Conservation (phyloP, 2,888 invertebrate genomes). For the Exocentrus adspersus region DNA sequence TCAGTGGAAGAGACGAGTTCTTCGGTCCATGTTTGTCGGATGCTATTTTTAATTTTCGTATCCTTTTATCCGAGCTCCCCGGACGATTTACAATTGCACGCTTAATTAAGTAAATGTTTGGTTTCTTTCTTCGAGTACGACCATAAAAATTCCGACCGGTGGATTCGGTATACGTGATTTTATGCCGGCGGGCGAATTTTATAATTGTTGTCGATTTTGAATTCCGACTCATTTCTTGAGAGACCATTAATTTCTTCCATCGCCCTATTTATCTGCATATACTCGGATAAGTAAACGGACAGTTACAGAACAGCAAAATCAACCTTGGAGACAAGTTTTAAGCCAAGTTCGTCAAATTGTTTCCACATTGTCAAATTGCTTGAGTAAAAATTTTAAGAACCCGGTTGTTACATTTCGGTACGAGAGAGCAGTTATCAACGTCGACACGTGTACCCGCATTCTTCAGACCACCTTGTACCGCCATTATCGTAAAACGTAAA, state of each 20-base stretch:
- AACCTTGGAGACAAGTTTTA: too few relatives aligned
- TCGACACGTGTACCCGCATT: background rate
- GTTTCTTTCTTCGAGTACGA: slow-evolving; percentile 40
- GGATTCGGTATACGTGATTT: slow-evolving; percentile 47
- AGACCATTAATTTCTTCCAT: slow-evolving; percentile 3
- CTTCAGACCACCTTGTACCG: slow-evolving; percentile 20
- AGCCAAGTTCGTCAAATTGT: too few relatives aligned
- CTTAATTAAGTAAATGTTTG: slow-evolving; percentile 52
- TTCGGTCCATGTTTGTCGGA: slow-evolving; percentile 49
- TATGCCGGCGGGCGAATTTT: slow-evolving; percentile 39
- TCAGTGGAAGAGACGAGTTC: slow-evolving; percentile 44
- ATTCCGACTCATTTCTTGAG: slow-evolving; percentile 2
- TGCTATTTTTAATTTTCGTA: slow-evolving; percentile 54
- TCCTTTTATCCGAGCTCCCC: slow-evolving; percentile 46
- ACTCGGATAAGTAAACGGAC: background rate
- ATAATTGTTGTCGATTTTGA: slow-evolving; percentile 24
- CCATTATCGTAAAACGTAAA: slow-evolving; percentile 40
- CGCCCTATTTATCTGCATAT: background rate
- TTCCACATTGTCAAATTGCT: too few relatives aligned
- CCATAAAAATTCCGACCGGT: slow-evolving; percentile 50
- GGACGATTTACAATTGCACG: slow-evolving; percentile 49
- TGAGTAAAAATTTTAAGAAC: background rate
- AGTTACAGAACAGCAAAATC: too few relatives aligned
- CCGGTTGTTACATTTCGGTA: background rate
- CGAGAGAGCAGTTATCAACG: background rate